Percentiles rank a stretch among this genome's conserved stretches.
These are phyloP conservation scores for Hypsibius dujardini DNA, from an alignment of 1,140 invertebrate genomes.

Conservation along the genomic window DNA sequence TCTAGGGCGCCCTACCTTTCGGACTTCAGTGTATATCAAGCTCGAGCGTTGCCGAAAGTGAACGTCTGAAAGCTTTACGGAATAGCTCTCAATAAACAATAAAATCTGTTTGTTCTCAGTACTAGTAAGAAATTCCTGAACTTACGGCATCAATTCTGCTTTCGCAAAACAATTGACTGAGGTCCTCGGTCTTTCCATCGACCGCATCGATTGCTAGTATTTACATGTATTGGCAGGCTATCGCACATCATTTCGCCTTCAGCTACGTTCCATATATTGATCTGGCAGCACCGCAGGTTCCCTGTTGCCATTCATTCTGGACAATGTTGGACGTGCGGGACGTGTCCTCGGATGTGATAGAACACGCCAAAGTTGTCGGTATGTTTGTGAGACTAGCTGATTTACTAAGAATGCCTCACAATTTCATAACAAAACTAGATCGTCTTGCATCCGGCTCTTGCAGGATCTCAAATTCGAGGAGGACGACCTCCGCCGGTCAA, in stretches of 20 bases:
- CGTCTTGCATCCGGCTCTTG: background rate
- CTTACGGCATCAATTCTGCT: background rate
- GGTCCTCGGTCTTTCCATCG: background rate
- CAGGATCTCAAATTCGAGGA: background rate
- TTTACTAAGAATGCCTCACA: background rate
- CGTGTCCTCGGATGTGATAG: background rate
- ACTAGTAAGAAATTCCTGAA: background rate
- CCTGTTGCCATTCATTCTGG: conserved; percentile 34
- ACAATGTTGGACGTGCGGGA: conserved; percentile 12
- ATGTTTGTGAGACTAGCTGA: background rate
- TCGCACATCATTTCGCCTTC: conserved; percentile 86
- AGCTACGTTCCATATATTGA: conserved; percentile 66
- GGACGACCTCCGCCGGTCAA: background rate
- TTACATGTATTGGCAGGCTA: conserved; percentile 31
- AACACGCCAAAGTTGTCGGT: conserved; percentile 17
- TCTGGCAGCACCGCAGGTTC: conserved; percentile 35
- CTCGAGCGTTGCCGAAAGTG: background rate
- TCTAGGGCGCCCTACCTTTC: no score
- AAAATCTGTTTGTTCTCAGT: background rate
- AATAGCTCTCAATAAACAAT: background rate
- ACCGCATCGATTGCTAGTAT: no score
- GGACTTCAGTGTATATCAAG: no score
- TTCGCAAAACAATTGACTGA: background rate
- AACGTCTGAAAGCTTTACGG: background rate
- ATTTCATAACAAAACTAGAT: background rate